A percentile compares a stretch with the other conserved stretches of the same genome.
phyloP scores from a whole-genome alignment of 2,797 vertebrate genomes.

The Lemur catta region DNA sequence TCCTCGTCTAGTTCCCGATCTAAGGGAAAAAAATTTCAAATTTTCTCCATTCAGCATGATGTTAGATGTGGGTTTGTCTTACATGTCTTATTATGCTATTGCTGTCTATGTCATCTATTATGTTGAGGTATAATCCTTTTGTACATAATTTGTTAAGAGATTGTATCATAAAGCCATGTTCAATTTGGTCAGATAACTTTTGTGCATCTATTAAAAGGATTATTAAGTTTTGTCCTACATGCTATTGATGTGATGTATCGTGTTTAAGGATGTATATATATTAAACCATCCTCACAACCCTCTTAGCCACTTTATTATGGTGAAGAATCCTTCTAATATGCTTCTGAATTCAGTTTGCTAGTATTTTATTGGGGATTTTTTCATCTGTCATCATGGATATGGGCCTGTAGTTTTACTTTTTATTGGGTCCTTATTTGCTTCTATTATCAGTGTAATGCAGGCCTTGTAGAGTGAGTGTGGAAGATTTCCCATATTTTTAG shows the following conservation, averaged over 20 bases:
- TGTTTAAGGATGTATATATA: not conserved
- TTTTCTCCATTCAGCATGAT: not conserved
- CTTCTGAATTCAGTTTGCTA: not conserved
- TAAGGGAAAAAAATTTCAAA: not conserved
- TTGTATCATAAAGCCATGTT: not conserved
- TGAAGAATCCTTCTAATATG: not conserved
- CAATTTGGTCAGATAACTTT: not conserved
- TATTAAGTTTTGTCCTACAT: not conserved
- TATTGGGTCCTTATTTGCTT: not conserved
- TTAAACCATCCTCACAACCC: not conserved
- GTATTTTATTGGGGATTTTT: not conserved
- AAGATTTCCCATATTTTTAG: not conserved
- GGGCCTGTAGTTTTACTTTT: not conserved
- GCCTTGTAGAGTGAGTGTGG: not conserved
- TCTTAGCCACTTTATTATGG: not conserved
- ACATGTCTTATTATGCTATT: not conserved
- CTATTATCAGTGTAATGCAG: not conserved
- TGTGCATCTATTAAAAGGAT: not conserved
- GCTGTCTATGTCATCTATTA: not conserved
- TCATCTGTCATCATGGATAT: not conserved
- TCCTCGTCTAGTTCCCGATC: not conserved
- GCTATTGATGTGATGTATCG: not conserved
- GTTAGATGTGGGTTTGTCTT: not conserved
- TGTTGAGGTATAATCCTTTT: not conserved
- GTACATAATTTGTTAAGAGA: not conserved